Evolutionary conservation across 2,113 vertebrate species (phyloP).

Genomic region (Cercopithecus mona): DNA sequence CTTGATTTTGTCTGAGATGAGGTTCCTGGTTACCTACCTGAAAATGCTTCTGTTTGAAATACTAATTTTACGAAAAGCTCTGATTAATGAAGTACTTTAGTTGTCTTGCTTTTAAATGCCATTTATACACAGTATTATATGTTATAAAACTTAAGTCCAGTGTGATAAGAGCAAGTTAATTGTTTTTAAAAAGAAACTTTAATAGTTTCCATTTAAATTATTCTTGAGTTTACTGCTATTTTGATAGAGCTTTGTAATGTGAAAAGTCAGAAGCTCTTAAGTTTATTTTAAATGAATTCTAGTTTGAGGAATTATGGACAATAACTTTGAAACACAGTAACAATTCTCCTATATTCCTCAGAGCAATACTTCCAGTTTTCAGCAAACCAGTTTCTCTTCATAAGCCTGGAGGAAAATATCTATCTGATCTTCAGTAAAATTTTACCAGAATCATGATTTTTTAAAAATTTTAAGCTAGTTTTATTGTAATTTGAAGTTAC

Average conservation of each 20-base stretch:
- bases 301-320: not conserved
- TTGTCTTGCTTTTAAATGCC: constrained; percentile 8
- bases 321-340: not conserved
- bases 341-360: not conserved
- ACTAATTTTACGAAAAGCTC: constrained; percentile 26
- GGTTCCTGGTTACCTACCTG: not conserved
- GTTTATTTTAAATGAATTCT: constrained; percentile 36
- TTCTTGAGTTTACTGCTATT: not conserved
- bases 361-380: not conserved
- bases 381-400: not conserved
- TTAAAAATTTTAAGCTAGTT: not conserved
- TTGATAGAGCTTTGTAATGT: not conserved
- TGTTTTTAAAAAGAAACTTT: not conserved
- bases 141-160: not conserved
- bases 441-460: not conserved
- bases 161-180: not conserved
- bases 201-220: not conserved
- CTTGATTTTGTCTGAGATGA: not conserved
- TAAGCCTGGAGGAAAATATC: not conserved
- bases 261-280: constrained; percentile 6
- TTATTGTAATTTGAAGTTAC: not conserved
- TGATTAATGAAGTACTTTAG: constrained; percentile 10
- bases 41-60: constrained; percentile 53
- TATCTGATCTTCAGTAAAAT: not conserved
- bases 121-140: not conserved